Base-by-base conservation (phyloP, 1,140 invertebrate genomes). In the Limonius californicus region DNA sequence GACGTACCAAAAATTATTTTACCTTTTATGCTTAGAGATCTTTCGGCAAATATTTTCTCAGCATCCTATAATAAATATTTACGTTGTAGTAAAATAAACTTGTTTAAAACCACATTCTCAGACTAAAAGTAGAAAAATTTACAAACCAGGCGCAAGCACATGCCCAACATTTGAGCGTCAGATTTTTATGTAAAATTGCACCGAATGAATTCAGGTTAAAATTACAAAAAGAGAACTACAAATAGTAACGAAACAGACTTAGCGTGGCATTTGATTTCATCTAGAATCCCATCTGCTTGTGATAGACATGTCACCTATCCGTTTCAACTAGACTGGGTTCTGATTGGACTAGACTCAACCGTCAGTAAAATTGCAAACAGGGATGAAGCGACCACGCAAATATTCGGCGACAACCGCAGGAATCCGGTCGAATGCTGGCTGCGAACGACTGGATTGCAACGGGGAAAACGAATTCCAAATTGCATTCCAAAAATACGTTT, bases 231-330 rank as follows among this genome's bases (percentile, higher is more conserved):
- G 4, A 32, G 11, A 32, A 32, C 11, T 32, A 6, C 27, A 11
- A 11, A 32, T 6, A 32, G 35, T 39, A 39, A 11, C 11, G 35
- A 2, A 14, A 39, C n/a, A 50, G 59, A 54, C 59, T 42, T 50
- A 61, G 14, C 54, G 35, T 61, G 60, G 56, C 53, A 61, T 61
- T 53, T 61, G 54, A 61, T 61, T 50, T 19, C 60, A 53, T 56
- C 19, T 19, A 47, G 53, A 39, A 61, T 61, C 54, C 54, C 54
- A 53, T 56, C 60, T 56, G 60, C 23, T 35, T 23, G 50, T 60
- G 58, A 64, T 64, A 64, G 62, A 57, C 62, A 60, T 47, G 62
- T 64, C 62, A 64, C 62, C 62, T 64, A 64, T 60, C 54, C 62
- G 53, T 63, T 64, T 64, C 62, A 60, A 55, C 62, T 64, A 60